Conservation (phyloP, 1,140 invertebrate genomes). For the Cherax destructor region DNA sequence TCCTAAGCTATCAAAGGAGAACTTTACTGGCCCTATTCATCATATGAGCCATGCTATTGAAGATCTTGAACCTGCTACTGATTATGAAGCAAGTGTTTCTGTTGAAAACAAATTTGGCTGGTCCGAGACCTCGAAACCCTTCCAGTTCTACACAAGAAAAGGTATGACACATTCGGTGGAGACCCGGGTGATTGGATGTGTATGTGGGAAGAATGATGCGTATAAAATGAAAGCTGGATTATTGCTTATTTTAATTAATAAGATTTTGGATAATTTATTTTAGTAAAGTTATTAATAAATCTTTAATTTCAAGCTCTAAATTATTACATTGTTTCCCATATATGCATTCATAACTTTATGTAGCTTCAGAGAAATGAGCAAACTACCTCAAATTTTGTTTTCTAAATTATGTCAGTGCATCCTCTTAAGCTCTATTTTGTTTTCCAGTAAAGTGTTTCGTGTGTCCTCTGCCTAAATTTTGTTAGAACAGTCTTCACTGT, state of each 20-base stretch:
- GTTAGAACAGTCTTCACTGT: not conserved
- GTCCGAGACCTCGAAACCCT: conserved; percentile 27
- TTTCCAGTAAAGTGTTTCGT: not conserved
- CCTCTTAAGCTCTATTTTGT: conserved; percentile 11
- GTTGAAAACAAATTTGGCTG: conserved; percentile 54
- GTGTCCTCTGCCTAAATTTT: not conserved
- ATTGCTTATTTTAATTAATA: too few relatives aligned
- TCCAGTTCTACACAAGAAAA: conserved; percentile 53
- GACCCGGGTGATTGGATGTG: not conserved
- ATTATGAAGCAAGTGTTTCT: conserved; percentile 44
- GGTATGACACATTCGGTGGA: not conserved
- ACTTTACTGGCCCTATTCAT: conserved; percentile 20
- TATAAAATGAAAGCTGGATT: not conserved
- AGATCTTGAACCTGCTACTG: conserved; percentile 35
- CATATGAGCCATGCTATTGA: conserved; percentile 36
- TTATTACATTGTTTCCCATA: not conserved
- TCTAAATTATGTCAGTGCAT: not conserved
- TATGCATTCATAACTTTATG: not conserved
- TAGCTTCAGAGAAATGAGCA: not conserved
- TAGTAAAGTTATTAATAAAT: not conserved
- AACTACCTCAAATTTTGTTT: not conserved
- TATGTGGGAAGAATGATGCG: not conserved
- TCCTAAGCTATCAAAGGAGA: not conserved
- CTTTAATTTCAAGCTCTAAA: not conserved
- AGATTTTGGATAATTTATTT: not conserved